Conservation (phyloP, 2,113 vertebrate species). For the Marmota monax region DNA sequence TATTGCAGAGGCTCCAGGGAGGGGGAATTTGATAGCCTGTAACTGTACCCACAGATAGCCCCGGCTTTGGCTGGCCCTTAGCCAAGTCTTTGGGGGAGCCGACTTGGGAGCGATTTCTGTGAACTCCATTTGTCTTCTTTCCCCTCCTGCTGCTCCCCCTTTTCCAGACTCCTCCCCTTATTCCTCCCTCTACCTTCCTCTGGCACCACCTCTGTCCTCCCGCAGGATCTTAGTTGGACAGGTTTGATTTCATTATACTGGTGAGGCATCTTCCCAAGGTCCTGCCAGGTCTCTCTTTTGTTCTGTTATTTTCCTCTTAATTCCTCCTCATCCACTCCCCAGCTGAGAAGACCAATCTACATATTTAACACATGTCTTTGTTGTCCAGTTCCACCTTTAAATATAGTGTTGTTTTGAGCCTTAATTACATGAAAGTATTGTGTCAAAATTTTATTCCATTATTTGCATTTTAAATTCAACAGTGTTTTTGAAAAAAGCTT, state of each 20-base stretch:
- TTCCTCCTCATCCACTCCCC: neutral
- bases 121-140: neutral
- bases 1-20: constrained; percentile 39
- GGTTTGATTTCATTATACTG: neutral
- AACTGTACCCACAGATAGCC: constrained; percentile 4
- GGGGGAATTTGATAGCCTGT: constrained; percentile 29
- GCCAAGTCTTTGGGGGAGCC: neutral
- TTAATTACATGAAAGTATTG: neutral
- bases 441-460: neutral
- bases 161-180: neutral
- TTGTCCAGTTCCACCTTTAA: neutral
- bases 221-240: neutral
- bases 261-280: neutral
- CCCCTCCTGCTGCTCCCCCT: neutral
- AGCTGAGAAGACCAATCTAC: neutral
- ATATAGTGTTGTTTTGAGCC: neutral
- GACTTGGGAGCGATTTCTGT: neutral
- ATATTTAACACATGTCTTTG: neutral
- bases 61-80: neutral
- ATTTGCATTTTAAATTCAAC: neutral
- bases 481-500: neutral
- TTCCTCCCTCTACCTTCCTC: neutral
- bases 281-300: neutral
- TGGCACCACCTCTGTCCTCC: too few relatives aligned
- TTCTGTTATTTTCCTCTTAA: neutral